Base-by-base conservation (phyloP, 1,140 invertebrate species). In the Aphelenchoides besseyi region DNA sequence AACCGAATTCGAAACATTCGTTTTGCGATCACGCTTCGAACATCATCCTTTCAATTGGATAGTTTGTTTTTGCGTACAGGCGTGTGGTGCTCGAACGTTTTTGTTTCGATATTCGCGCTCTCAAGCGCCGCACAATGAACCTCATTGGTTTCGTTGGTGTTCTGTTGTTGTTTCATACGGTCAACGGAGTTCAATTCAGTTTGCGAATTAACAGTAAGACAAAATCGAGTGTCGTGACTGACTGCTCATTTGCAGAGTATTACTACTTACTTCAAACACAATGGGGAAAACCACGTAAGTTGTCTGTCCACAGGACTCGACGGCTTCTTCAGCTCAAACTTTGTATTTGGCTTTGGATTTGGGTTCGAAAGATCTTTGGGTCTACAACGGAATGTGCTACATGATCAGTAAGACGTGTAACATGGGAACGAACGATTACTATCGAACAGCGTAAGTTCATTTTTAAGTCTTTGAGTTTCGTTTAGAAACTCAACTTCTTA, bases 381-480 rank as follows among this genome's bases (percentile, higher is more conserved):
- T 66, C 2, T 66, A 66, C 30, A 33, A 33, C 30, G 63, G 63
- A 1, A 66, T 66, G 63, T 66, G 63, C 63, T 66, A 66, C 28
- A 16, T 36, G 30, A 66, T 66, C 1, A 66, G 63, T 3, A 66
- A 33, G 16, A 37, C n/a, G 16, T 66, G 63, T 32, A 32, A 12
- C 12, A 29, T 36, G 12, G 63, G 63, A 12, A 66, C 63, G n/a
- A 36, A 36, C 18, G 16, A 66, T 16, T 66, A 66, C 63, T 66
- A 66, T 8, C 33, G 48, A 53, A 37, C 12, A 23, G 32, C n/a
- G 63, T 66, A 36, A 61, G 59, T 61, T 1, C 41, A 16, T 48
- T 48, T 16, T 48, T 12, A 23, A 16, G 41, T 12, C 12, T 12
- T 61, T 2, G 33, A 59, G 57, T 59, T 8, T 23, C 32, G 5